Evolutionary conservation across 2,888 invertebrate species (phyloP), one percentile per base, ranked within the genome.

Genomic region (Nymphalis polychloros): DNA sequence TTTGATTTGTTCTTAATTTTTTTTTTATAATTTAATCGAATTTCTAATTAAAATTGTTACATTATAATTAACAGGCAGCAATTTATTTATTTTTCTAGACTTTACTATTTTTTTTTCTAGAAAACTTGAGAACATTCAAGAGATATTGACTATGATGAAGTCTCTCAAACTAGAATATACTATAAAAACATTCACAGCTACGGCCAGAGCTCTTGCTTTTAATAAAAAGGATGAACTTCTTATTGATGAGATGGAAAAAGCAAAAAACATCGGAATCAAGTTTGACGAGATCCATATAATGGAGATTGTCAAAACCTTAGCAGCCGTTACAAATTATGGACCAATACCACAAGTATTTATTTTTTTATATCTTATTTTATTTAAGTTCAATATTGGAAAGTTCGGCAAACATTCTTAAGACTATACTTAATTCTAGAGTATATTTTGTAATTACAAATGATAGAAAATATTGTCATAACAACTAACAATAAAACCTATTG

Each of bases 91-190:
- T n/a, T n/a, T n/a, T n/a, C n/a, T n/a, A n/a, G n/a, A n/a, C n/a
- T 6, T 31, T 31, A 31, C 27, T 31, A 31, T 6, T 31, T 31
- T 6, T n/a, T 31, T 31, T 31, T 79, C 17, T 77, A 91, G 92
- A 5, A 88, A 88, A 19, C 65, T 84, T 0, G 74, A 86, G 1
- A 92, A 90, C 41, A 93, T 92, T 2, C 82, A 93, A 75, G 84
- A 91, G 68, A 92, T 94, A 0, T 76, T 94, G 7, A 86, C 87
- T 49, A 94, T 93, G 81, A 95, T 95, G 95, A 89, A 84, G 60
- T 92, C 94, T 0, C 88, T 94, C 0, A 93, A 93, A 64, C 77
- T 95, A 2, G 75, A 85, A 0, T 82, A 85, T 3, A 91, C 92
- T 20, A 71, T 84, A 4, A 89, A 90, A 48, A 94, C 94, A 0